Conservation (phyloP, 2,888 invertebrate species). For the Tipula unca region DNA sequence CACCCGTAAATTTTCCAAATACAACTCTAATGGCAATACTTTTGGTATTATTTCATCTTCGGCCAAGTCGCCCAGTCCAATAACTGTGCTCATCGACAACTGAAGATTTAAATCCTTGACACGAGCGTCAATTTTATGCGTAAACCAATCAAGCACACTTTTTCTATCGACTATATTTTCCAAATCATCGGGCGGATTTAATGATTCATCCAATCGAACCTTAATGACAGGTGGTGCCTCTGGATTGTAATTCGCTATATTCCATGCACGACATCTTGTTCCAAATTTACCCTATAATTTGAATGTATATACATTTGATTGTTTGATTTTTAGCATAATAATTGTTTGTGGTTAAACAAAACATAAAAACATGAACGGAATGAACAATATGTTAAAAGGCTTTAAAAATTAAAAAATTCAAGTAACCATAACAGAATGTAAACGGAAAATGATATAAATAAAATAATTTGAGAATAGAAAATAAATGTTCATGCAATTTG, state of each 20-base stretch:
- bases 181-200: slow-evolving; percentile 40
- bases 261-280: slow-evolving; percentile 73
- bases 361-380: not conserved
- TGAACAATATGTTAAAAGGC: not conserved
- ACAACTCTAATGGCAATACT: slow-evolving; percentile 73
- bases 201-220: slow-evolving; percentile 52
- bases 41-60: slow-evolving; percentile 79
- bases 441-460: not conserved
- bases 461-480: not conserved
- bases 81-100: slow-evolving; percentile 72
- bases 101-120: slow-evolving; percentile 57
- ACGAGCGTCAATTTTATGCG: slow-evolving; percentile 51
- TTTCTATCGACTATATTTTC: slow-evolving; percentile 35
- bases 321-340: not conserved
- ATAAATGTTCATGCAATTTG: not conserved
- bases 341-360: not conserved
- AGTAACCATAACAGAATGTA: slow-evolving; percentile 23
- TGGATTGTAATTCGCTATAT: slow-evolving; percentile 51
- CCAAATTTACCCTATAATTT: slow-evolving; percentile 65
- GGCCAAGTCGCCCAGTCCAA: slow-evolving; percentile 70
- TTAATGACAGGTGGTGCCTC: slow-evolving; percentile 49
- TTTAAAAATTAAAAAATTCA: not conserved
- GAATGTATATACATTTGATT: not conserved
- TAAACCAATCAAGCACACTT: slow-evolving; percentile 39
- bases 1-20: slow-evolving; percentile 62